These are phyloP conservation scores for Parazoanthus swiftii DNA, from an alignment of 92 coral and sea anemone species.

Conservation along the genomic window DNA sequence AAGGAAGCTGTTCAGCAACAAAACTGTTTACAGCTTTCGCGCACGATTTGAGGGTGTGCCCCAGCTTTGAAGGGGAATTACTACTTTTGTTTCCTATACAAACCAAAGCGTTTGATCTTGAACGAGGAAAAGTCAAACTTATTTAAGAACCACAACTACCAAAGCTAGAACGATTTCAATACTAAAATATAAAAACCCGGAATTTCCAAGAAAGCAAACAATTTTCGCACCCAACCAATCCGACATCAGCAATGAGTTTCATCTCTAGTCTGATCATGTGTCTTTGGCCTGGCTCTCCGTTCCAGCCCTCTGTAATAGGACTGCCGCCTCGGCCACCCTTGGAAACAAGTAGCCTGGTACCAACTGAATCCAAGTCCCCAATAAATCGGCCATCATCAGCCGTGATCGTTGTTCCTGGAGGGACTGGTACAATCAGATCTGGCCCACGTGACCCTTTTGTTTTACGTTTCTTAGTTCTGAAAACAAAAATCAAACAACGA, in stretches of 20 bases:
- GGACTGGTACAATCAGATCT: slow-evolving; percentile 86
- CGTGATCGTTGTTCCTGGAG: slow-evolving; percentile 82
- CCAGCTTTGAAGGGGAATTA: too few relatives aligned
- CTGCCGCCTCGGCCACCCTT: slow-evolving; percentile 95
- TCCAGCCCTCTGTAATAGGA: slow-evolving; percentile 78
- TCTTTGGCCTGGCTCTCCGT: slow-evolving; percentile 86
- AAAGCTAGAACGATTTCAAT: neutral
- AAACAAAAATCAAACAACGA: neutral
- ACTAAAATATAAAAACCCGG: neutral
- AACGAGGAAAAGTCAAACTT: too few relatives aligned
- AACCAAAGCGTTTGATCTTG: too few relatives aligned
- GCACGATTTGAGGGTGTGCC: too few relatives aligned
- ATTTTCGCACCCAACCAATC: slow-evolving; percentile 78
- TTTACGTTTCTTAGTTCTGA: slow-evolving; percentile 58
- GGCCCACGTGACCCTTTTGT: slow-evolving; percentile 83
- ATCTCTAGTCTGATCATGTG: slow-evolving; percentile 72
- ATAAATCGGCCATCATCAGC: slow-evolving; percentile 79
- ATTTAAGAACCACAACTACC: too few relatives aligned
- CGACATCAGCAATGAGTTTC: slow-evolving; percentile 86
- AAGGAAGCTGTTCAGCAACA: too few relatives aligned
- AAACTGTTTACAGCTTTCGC: too few relatives aligned
- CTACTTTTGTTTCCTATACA: too few relatives aligned
- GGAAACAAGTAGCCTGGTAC: slow-evolving; percentile 81
- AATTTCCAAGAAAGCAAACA: neutral
- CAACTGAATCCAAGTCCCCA: slow-evolving; percentile 73